These are phyloP conservation scores for Idaea biselata DNA, from an alignment of 2,888 invertebrate genomes.

Conservation along the genomic window DNA sequence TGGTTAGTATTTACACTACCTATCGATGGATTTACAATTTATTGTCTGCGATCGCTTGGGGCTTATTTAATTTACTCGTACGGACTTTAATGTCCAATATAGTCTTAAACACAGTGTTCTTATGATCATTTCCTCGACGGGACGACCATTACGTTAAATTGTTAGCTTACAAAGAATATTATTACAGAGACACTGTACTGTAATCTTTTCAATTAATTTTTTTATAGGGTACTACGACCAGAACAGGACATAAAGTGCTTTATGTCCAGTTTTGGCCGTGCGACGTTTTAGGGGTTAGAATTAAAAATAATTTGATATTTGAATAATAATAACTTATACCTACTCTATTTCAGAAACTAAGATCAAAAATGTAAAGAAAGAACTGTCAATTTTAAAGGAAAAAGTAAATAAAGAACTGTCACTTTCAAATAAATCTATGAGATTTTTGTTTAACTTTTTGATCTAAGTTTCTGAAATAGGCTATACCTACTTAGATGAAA, in stretches of 20 bases:
- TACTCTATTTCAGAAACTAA: too few species aligned
- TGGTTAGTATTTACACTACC: neutral
- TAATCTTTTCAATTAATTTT: constrained; percentile 47
- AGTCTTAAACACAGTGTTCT: constrained; percentile 1
- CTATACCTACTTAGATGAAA: too few species aligned
- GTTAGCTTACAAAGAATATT: constrained; percentile 21
- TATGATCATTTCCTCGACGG: constrained; percentile 21
- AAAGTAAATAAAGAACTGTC: too few species aligned
- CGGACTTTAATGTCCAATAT: neutral
- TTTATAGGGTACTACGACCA: constrained; percentile 31
- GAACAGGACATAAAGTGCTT: too few species aligned
- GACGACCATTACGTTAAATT: constrained; percentile 29
- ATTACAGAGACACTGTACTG: constrained; percentile 57
- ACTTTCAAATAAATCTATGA: too few species aligned
- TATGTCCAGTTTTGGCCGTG: neutral
- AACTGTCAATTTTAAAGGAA: too few species aligned
- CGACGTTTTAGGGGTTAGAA: neutral
- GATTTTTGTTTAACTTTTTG: too few species aligned
- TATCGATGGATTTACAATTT: neutral
- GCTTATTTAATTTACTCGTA: constrained; percentile 1
- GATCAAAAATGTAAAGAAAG: too few species aligned
- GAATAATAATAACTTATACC: too few species aligned
- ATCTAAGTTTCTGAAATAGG: too few species aligned
- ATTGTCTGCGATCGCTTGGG: neutral
- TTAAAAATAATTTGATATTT: neutral